phyloP scores from a whole-genome alignment of 2,797 vertebrate species.

The Anniella stebbinsi region DNA sequence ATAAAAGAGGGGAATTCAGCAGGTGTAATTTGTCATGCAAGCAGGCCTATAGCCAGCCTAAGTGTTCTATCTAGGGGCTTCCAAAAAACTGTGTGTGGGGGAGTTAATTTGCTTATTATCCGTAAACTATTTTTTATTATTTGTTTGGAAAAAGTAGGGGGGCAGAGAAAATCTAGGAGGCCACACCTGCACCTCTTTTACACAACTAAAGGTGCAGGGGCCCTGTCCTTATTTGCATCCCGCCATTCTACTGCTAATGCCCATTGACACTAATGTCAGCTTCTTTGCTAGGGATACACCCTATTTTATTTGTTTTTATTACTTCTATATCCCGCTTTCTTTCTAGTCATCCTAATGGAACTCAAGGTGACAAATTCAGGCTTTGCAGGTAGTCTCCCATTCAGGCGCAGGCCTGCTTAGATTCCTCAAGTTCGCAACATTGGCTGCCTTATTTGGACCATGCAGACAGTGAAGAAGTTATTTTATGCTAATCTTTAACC shows the following conservation, averaged over 20 bases:
- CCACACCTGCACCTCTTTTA: neutral
- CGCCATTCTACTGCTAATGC: neutral
- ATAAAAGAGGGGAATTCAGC: neutral
- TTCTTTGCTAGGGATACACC: neutral
- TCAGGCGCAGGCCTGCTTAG: neutral
- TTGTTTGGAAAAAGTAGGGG: no score
- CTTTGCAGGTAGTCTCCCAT: no score
- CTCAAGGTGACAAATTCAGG: neutral
- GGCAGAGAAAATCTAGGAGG: no score
- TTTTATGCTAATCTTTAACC: constrained; percentile 41
- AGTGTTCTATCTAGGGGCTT: no score
- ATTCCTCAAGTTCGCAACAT: neutral
- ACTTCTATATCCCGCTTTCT: neutral
- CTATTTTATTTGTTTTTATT: neutral
- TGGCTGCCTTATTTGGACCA: neutral
- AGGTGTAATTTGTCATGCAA: neutral
- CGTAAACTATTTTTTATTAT: no score
- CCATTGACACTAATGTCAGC: no score
- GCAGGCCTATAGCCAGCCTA: no score
- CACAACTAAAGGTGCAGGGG: neutral
- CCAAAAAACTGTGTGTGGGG: no score
- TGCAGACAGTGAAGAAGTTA: constrained; percentile 33
- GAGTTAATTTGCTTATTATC: no score
- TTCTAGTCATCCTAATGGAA: neutral
- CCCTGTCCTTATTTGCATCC: neutral